Conservation (phyloP, 2,113 vertebrate genomes). For the Percina caprodes region DNA sequence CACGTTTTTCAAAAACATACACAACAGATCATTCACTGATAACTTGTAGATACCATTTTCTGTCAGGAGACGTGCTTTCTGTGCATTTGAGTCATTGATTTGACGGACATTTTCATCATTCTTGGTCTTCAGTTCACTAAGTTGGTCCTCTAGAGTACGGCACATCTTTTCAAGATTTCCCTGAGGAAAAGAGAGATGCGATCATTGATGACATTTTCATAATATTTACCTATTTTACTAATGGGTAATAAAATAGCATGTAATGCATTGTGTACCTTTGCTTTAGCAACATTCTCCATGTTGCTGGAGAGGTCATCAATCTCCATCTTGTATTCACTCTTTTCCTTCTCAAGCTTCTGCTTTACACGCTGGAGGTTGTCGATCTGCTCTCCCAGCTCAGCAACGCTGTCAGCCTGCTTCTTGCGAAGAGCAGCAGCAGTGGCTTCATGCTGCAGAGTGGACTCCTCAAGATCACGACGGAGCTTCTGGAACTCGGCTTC, state of each 20-base stretch:
- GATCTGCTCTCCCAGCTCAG: slow-evolving; percentile 74
- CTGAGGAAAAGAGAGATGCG: not conserved
- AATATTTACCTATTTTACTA: too few relatives aligned
- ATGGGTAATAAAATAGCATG: not conserved
- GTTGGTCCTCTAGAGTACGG: too few relatives aligned
- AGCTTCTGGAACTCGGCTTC: slow-evolving; percentile 89
- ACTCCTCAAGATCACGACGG: slow-evolving; percentile 90
- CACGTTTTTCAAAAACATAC: too few relatives aligned
- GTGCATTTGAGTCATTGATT: too few relatives aligned
- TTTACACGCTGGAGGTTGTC: slow-evolving; percentile 89
- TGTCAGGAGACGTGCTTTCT: too few relatives aligned
- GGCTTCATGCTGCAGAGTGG: slow-evolving; percentile 93
- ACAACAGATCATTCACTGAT: too few relatives aligned
- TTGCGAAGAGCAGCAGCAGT: slow-evolving; percentile 86
- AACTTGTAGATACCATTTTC: too few relatives aligned
- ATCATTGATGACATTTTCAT: too few relatives aligned
- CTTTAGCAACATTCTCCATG: slow-evolving; percentile 75
- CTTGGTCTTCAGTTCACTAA: too few relatives aligned
- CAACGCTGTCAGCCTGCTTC: slow-evolving; percentile 87
- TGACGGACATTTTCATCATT: too few relatives aligned
- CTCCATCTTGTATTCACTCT: slow-evolving; percentile 75
- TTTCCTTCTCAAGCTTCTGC: slow-evolving; percentile 76
- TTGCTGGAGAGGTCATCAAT: slow-evolving; percentile 77
- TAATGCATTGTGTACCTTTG: slow-evolving; percentile 57
- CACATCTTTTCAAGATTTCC: too few relatives aligned